Base-by-base conservation (phyloP, 1,140 invertebrate genomes). In the Paraescarpia echinospica region DNA sequence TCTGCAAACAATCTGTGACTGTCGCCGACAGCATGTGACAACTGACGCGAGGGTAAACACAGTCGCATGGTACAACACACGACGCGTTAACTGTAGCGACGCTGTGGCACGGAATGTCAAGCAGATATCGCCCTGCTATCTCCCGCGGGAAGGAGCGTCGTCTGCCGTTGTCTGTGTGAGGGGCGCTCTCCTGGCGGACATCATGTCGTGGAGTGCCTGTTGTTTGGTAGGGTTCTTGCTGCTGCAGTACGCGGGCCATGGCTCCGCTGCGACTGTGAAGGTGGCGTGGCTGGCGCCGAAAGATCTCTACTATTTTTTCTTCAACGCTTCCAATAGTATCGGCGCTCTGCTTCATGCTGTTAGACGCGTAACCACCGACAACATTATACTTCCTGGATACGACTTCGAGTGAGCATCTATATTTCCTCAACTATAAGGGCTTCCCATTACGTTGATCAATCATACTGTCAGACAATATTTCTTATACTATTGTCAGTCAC, bases 251-350 rank as follows among this genome's bases (percentile, higher is more conserved):
- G 59, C 92, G 35, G 92, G 51, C 92, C 34, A 91, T 31, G 91
- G 51, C 41, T 91, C 31, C 22, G n/a, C 41, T n/a, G 33, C 35
- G n/a, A 92, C 88, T 35, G 34, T 91, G 33, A 92, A 33, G 48
- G 33, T 91, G 51, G 90, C 92, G 92, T 89, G 77, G 33, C 91
- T 92, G 77, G 89, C 90, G 34, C 92, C 92, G 91, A 48, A 91
- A 33, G 34, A 33, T 92, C 34, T 91, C 92, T 77, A 77, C 22
- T 77, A 77, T 18, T 8, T 9, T 18, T 77, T 77, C 59, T 90
- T 90, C 90, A 35, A 34, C 34, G 90, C 90, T 41, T 34, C 34
- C 90, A 90, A 90, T 12, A 90, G 34, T 34, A n/a, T 90, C 34
- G 90, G 90, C 4, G 90, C 90, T 34, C 90, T 90, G 34, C 34